Evolutionary conservation across 2,113 vertebrate species (phyloP).

Genomic region (Phoenicopterus ruber): DNA sequence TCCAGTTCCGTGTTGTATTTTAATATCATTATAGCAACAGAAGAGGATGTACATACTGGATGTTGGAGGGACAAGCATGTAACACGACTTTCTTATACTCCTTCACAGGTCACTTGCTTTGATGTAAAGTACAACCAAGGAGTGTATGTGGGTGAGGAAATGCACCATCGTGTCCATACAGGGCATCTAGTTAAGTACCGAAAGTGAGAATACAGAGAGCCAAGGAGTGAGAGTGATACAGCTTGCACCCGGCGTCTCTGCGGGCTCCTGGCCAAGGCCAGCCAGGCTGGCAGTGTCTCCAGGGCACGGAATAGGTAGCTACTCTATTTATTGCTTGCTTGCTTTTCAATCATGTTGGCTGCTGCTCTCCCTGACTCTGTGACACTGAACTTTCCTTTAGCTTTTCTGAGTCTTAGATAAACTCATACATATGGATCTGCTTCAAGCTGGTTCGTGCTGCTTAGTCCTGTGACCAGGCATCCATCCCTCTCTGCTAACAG

Average conservation of each 20-base stretch:
- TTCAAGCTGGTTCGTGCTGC: background rate
- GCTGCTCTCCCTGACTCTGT: background rate
- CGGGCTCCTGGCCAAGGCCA: background rate
- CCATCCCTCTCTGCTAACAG: background rate
- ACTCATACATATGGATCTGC: background rate
- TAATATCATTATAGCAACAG: background rate
- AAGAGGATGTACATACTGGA: background rate
- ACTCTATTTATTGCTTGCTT: constrained; percentile 23
- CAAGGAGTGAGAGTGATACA: background rate
- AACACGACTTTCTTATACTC: background rate
- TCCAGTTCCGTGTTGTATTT: background rate
- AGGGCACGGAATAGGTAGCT: background rate
- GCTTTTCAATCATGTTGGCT: constrained; percentile 16
- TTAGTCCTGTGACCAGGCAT: background rate
- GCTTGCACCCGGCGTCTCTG: background rate
- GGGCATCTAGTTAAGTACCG: background rate
- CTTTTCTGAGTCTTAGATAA: constrained; percentile 13
- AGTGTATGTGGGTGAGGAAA: background rate
- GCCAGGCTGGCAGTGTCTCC: background rate
- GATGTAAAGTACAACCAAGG: background rate
- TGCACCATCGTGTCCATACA: background rate
- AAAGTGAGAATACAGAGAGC: background rate
- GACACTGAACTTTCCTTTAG: background rate
- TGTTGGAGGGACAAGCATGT: background rate
- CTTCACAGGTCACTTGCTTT: background rate